These are phyloP conservation scores for Leucopsar rothschildi DNA, from an alignment of 2,113 vertebrate genomes.

Conservation along the genomic window DNA sequence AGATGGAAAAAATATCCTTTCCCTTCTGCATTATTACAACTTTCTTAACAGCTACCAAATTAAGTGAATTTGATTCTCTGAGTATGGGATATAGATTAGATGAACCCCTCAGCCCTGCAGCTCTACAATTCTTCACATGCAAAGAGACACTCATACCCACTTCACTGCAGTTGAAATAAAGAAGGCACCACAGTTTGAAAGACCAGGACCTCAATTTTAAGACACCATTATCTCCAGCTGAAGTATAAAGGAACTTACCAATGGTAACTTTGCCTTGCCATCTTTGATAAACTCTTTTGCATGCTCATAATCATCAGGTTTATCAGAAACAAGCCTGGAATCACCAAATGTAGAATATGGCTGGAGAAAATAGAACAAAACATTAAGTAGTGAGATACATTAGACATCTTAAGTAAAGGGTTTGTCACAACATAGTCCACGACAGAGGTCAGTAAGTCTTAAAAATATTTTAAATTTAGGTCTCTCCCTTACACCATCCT, in stretches of 20 bases:
- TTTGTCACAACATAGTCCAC: not conserved
- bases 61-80: not conserved
- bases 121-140: not conserved
- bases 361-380: conserved; percentile 5
- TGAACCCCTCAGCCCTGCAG: not conserved
- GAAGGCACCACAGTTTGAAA: not conserved
- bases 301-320: conserved; percentile 75
- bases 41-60: not conserved
- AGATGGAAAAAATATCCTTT: not conserved
- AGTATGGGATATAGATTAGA: not conserved
- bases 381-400: not conserved
- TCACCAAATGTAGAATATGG: conserved; percentile 69
- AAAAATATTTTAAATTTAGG: not conserved
- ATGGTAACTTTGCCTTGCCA: conserved; percentile 68
- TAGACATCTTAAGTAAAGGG: not conserved
- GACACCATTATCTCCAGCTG: not conserved
- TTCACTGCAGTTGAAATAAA: not conserved
- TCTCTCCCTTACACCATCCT: not conserved
- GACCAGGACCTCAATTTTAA: not conserved
- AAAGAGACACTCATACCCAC: not conserved
- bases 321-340: conserved; percentile 70
- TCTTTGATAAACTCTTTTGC: conserved; percentile 71
- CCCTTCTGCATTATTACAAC: not conserved
- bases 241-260: conserved; percentile 63
- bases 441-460: not conserved